Evolutionary conservation across 2,797 vertebrate genomes (phyloP).

Genomic region (Hemibagrus guttatus): DNA sequence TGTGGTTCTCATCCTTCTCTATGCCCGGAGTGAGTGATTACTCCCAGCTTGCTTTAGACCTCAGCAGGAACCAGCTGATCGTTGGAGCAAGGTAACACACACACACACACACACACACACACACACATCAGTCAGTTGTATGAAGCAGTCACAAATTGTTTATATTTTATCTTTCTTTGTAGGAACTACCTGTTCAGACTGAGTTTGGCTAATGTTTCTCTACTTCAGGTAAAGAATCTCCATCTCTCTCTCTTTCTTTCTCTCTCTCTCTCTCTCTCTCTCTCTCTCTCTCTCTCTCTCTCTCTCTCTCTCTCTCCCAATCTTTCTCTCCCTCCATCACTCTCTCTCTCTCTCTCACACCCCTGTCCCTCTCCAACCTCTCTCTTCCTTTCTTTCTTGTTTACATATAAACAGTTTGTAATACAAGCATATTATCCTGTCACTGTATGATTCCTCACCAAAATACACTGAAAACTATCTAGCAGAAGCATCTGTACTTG

Average conservation of each 20-base stretch:
- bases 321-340: no score
- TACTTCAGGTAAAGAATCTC: conserved; percentile 84
- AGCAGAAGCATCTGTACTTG: background rate
- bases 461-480: background rate
- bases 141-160: background rate
- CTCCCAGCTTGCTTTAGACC: conserved; percentile 90
- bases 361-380: no score
- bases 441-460: background rate
- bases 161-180: conserved; percentile 58
- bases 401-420: background rate
- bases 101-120: conserved; percentile 23
- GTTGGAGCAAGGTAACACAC: conserved; percentile 90
- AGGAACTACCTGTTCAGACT: conserved; percentile 97
- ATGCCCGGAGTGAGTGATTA: conserved; percentile 87
- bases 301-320: no score
- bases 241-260: background rate
- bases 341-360: background rate
- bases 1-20: conserved; percentile 89
- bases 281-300: no score
- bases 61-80: conserved; percentile 90
- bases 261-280: background rate
- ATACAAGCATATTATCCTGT: background rate
- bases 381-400: background rate
- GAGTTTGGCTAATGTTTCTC: conserved; percentile 87
- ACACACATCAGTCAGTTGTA: background rate